These are phyloP conservation scores for Rhodophaea formosa DNA, from an alignment of 2,888 invertebrate genomes.

Conservation along the genomic window DNA sequence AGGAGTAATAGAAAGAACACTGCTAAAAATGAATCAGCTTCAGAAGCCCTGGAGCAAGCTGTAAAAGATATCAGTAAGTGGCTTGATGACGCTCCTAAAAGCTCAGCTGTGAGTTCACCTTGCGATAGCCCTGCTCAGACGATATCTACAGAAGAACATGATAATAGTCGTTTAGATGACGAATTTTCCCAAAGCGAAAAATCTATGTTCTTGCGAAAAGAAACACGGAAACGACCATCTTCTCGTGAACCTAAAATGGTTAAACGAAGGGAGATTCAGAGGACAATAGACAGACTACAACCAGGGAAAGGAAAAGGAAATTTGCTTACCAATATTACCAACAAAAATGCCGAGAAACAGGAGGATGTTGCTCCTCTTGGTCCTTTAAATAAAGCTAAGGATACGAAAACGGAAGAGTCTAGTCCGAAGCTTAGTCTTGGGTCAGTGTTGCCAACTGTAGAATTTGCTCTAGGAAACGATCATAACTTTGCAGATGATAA, in stretches of 20 bases:
- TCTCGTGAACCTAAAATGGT: constrained; percentile 67
- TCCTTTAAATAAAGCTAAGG: constrained; percentile 80
- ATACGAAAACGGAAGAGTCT: constrained; percentile 83
- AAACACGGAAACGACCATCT: constrained; percentile 71
- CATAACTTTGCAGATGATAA: constrained; percentile 79
- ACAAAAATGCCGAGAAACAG: constrained; percentile 73
- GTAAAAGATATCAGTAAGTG: constrained; percentile 94
- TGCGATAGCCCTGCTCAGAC: constrained; percentile 88
- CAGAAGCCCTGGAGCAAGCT: constrained; percentile 83
- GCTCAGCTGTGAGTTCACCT: constrained; percentile 88
- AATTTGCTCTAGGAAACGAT: constrained; percentile 83
- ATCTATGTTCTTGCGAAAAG: constrained; percentile 58
- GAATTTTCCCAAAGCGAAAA: constrained; percentile 65
- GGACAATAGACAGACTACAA: constrained; percentile 91
- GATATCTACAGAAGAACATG: constrained; percentile 82
- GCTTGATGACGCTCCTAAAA: constrained; percentile 91
- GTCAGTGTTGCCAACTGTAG: constrained; percentile 88
- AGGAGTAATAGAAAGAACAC: constrained; percentile 68
- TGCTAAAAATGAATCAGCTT: constrained; percentile 80
- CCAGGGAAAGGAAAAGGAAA: constrained; percentile 95
- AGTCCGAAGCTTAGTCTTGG: constrained; percentile 92
- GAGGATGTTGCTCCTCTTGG: constrained; percentile 82
- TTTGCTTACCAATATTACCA: constrained; percentile 85
- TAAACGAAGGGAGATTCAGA: constrained; percentile 86
- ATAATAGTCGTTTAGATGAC: constrained; percentile 71